phyloP scores from a whole-genome alignment of 2,888 invertebrate species.

The Drosophila tanythrix region DNA sequence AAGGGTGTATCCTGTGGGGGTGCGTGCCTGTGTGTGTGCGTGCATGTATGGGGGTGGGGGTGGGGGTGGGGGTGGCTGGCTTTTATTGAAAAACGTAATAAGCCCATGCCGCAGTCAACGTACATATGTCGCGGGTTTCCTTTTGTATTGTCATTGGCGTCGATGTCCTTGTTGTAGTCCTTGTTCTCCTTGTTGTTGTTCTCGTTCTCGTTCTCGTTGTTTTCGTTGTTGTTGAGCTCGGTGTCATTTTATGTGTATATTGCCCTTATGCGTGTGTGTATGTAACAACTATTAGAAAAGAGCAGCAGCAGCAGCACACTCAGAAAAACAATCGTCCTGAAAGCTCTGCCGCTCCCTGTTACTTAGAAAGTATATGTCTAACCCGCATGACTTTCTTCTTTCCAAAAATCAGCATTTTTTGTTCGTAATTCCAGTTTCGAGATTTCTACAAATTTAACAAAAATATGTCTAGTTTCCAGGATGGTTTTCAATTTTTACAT shows the following conservation, averaged over 20 bases:
- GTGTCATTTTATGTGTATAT: slow-evolving; percentile 42
- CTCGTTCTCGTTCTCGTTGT: neutral
- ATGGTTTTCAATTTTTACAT: neutral
- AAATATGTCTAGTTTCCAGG: neutral
- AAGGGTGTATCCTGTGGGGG: slow-evolving; percentile 17
- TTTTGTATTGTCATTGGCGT: slow-evolving; percentile 72
- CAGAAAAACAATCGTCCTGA: neutral
- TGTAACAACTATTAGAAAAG: slow-evolving; percentile 74
- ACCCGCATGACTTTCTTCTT: neutral
- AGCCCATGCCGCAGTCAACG: slow-evolving; percentile 61
- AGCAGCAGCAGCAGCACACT: slow-evolving; percentile 38
- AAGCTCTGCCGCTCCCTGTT: too few species aligned
- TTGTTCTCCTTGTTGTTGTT: slow-evolving; percentile 25
- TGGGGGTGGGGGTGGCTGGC: slow-evolving; percentile 29
- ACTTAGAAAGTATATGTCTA: neutral
- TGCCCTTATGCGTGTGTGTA: slow-evolving; percentile 53
- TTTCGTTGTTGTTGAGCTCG: slow-evolving; percentile 35
- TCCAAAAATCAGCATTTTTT: neutral
- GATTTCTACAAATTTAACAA: neutral
- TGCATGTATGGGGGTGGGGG: neutral
- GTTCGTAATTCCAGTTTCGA: neutral
- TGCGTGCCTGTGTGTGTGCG: slow-evolving; percentile 5
- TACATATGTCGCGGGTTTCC: slow-evolving; percentile 74
- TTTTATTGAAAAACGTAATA: slow-evolving; percentile 67
- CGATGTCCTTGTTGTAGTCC: slow-evolving; percentile 55